Conservation (phyloP, 37 sponge, comb jelly and placozoan genomes). For the Aplysina aerophoba region DNA sequence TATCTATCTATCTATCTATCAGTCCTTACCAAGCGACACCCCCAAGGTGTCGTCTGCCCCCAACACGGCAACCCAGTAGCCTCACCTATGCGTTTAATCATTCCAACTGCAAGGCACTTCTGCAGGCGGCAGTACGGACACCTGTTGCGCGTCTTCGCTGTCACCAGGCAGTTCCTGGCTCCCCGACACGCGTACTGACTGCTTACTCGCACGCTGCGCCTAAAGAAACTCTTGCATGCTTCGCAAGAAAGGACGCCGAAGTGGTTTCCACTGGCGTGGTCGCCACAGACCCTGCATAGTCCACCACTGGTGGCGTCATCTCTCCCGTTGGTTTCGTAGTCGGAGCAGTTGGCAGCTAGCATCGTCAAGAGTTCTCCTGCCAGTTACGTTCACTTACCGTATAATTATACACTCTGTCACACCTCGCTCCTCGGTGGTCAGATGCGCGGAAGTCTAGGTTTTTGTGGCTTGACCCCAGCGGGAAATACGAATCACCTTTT, state of each 20-base stretch:
- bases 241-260: constrained; percentile 93
- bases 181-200: constrained; percentile 86
- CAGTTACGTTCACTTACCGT: too few species aligned
- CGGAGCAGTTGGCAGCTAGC: too few species aligned
- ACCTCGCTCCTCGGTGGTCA: too few species aligned
- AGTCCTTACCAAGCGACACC: neutral
- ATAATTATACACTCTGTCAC: too few species aligned
- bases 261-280: constrained; percentile 90
- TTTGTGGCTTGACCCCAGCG: too few species aligned
- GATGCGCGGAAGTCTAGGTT: too few species aligned
- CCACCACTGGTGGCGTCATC: too few species aligned
- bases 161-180: constrained; percentile 78
- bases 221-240: constrained; percentile 98
- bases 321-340: too few species aligned
- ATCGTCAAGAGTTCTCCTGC: too few species aligned
- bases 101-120: constrained; percentile 86
- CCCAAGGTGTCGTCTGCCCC: neutral
- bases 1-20: neutral
- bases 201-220: constrained; percentile 84
- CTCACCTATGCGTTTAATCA: constrained; percentile 71
- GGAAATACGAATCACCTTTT: too few species aligned
- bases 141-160: constrained; percentile 88
- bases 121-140: constrained; percentile 95
- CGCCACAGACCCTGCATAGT: constrained; percentile 89
- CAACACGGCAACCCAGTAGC: constrained; percentile 70